These are phyloP conservation scores for Gymnothorax javanicus DNA, from an alignment of 2,797 vertebrate species.

Conservation along the genomic window DNA sequence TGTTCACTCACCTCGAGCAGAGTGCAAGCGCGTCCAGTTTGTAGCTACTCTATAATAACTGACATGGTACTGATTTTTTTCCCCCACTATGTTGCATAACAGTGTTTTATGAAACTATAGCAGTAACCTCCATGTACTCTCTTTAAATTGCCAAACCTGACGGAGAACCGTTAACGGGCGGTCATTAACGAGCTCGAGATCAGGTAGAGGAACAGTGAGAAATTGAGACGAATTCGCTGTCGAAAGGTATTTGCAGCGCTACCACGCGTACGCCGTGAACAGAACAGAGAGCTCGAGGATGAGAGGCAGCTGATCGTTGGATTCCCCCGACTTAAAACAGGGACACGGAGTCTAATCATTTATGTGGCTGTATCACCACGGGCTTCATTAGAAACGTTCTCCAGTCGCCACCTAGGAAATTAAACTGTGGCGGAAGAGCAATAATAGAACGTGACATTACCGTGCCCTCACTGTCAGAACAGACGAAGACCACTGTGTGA, in stretches of 20 bases:
- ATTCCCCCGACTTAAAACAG: constrained; percentile 19
- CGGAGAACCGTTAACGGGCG: neutral
- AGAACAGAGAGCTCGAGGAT: neutral
- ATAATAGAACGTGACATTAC: neutral
- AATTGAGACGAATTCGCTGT: constrained; percentile 1
- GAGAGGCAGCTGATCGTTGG: neutral
- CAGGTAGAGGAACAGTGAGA: neutral
- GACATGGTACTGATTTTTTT: neutral
- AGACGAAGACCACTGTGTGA: neutral
- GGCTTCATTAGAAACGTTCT: neutral
- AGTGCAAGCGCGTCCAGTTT: too few relatives aligned
- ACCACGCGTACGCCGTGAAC: neutral
- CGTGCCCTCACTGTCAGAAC: neutral
- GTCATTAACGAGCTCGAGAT: neutral
- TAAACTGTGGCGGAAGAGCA: constrained; percentile 10
- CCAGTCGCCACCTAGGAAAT: constrained; percentile 12
- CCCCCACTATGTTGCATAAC: neutral
- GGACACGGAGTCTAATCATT: neutral
- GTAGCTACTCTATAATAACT: too few relatives aligned
- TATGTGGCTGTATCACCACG: neutral
- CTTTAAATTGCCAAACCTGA: neutral
- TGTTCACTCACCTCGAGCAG: too few relatives aligned
- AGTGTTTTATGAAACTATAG: neutral
- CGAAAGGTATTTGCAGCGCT: neutral
- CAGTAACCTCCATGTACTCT: neutral